A percentile compares a stretch with the other conserved stretches of the same genome.
phyloP scores from a whole-genome alignment of 2,113 vertebrate species.

The Holacanthus passer region DNA sequence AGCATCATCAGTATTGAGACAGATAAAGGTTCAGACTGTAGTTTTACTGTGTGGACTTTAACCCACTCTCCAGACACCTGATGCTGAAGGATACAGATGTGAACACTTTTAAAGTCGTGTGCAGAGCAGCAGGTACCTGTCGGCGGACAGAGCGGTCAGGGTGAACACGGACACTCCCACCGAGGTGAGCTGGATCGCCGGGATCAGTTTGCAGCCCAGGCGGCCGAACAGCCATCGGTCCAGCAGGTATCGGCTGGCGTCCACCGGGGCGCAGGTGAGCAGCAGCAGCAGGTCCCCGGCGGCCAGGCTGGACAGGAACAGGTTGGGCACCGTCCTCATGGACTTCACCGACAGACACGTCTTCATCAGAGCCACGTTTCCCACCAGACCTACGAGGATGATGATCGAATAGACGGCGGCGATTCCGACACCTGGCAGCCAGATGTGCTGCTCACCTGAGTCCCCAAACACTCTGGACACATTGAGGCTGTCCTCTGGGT shows the following conservation, averaged over 20 bases:
- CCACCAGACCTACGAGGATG: slow-evolving; percentile 91
- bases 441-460: slow-evolving; percentile 42
- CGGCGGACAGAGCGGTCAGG: slow-evolving; percentile 94
- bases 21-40: too few relatives aligned
- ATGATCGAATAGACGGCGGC: slow-evolving; percentile 88
- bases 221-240: slow-evolving; percentile 95
- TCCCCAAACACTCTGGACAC: slow-evolving; percentile 27
- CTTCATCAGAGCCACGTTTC: slow-evolving; percentile 94
- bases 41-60: too few relatives aligned
- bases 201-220: slow-evolving; percentile 95
- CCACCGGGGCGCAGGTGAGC: slow-evolving; percentile 95
- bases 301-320: slow-evolving; percentile 96
- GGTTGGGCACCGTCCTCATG: slow-evolving; percentile 93
- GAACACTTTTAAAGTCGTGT: not conserved
- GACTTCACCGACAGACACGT: slow-evolving; percentile 91
- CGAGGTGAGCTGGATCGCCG: slow-evolving; percentile 96
- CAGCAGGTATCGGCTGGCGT: slow-evolving; percentile 93
- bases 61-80: too few relatives aligned
- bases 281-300: slow-evolving; percentile 93
- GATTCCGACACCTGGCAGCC: slow-evolving; percentile 68
- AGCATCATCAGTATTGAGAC: too few relatives aligned
- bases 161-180: slow-evolving; percentile 98
- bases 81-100: too few relatives aligned
- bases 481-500: slow-evolving; percentile 53
- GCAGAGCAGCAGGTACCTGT: slow-evolving; percentile 86